Base-by-base conservation (phyloP, 92 coral and sea anemone species). In the Paragorgia papillata region DNA sequence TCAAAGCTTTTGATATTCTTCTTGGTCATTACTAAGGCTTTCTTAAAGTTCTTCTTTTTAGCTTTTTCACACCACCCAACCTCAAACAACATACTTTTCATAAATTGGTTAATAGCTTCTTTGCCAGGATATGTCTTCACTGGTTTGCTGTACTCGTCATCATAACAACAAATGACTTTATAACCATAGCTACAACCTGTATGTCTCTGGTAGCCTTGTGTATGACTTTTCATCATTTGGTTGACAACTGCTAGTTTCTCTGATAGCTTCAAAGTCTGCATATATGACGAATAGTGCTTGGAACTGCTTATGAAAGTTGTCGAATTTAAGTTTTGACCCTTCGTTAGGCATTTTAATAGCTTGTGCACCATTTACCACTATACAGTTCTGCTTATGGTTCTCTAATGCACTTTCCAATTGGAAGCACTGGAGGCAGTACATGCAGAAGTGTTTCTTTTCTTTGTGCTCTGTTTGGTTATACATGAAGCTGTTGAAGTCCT, bases 381-480 rank as follows among this genome's bases (percentile, higher is more conserved):
- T 61, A 22, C 84, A 78, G 19, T 79, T 14, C 2, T 3, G 29
- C 31, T 59, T 8, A 7, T 59, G 66, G 3, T 24, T 71, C 12
- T 70, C 80, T 0, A 83, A 29, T 26, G 57, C 37, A 13, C 7
- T 20, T 74, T 83, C 73, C 26, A 40, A 18, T 0, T 29, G 19
- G 18, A 84, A 84, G 35, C 74, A 67, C 46, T 79, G 88, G 14
- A 78, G 84, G 53, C 85, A 81, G 32, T 49, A 40, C 74, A 37
- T 81, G 21, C 81, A 82, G 22, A 82, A 82, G 39, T 82, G 76
- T 20, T 82, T 82, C 25, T 27, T 82, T 24, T 53, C 40, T 0
- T 74, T 29, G 25, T 82, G 82, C 10, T 49, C 48, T 0, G 82
- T 74, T 75, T 49, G 43, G 20, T 63, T 3, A 29, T 8, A 49